phyloP scores from a whole-genome alignment of 1,140 invertebrate species.

The Calliphora vicina region DNA sequence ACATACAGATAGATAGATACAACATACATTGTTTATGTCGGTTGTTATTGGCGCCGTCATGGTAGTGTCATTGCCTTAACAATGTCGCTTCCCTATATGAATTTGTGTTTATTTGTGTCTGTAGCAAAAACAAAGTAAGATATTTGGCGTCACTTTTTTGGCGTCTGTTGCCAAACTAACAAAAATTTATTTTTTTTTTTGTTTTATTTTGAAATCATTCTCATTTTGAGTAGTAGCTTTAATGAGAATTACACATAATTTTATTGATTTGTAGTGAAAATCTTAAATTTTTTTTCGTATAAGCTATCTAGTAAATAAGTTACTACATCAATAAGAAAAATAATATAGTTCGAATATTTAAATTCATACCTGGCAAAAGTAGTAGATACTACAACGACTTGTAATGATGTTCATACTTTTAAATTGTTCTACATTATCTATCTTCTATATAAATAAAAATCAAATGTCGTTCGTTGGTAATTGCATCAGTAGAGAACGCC shows the following conservation, averaged over 20 bases:
- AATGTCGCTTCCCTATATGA: not conserved
- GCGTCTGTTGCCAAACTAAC: constrained; percentile 8
- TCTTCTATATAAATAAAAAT: no score
- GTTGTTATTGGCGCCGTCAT: not conserved
- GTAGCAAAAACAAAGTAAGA: not conserved
- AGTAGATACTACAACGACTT: no score
- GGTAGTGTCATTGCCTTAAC: not conserved
- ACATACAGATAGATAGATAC: no score
- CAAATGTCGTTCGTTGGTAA: no score
- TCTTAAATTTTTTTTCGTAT: not conserved
- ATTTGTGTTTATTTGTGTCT: not conserved
- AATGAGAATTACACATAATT: not conserved
- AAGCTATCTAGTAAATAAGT: no score
- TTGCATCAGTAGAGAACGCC: no score
- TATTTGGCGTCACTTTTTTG: not conserved
- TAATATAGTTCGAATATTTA: no score
- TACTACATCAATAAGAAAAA: no score
- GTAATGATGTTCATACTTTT: no score
- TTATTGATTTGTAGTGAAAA: not conserved
- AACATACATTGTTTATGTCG: not conserved
- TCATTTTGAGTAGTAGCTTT: not conserved
- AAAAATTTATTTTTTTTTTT: not conserved
- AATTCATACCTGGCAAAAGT: no score
- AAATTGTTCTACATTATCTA: no score
- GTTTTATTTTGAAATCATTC: not conserved